phyloP scores from a whole-genome alignment of 2,888 invertebrate genomes.

The Meiosimyza platycephala region DNA sequence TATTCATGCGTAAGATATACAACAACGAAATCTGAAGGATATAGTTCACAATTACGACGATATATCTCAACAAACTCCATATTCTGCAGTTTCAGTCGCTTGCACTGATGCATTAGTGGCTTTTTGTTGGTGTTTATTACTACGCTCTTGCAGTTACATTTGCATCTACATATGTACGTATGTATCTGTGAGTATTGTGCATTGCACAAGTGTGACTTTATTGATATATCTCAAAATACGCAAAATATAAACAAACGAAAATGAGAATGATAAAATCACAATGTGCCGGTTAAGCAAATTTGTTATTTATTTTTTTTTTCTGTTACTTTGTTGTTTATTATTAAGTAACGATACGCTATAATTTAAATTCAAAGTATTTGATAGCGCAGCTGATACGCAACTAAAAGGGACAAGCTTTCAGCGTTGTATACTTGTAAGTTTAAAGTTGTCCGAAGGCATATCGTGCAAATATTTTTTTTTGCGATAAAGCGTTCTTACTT shows the following conservation, averaged over 20 bases:
- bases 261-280: not conserved
- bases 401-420: too few species aligned
- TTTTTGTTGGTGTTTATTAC: not conserved
- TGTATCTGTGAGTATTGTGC: not conserved
- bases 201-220: not conserved
- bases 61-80: conserved; percentile 59
- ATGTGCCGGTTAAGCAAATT: conserved; percentile 2
- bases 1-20: conserved; percentile 46
- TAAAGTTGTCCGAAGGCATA: too few species aligned
- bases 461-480: too few species aligned
- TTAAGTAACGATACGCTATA: not conserved
- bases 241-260: conserved; percentile 6
- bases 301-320: not conserved
- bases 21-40: conserved; percentile 51
- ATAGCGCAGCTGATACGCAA: too few species aligned
- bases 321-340: not conserved
- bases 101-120: not conserved
- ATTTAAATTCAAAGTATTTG: too few species aligned
- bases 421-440: too few species aligned
- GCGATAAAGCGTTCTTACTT: too few species aligned
- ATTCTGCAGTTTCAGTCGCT: conserved; percentile 1
- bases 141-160: not conserved
- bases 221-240: too few species aligned
- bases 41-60: conserved; percentile 45
- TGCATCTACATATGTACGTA: not conserved